Evolutionary conservation across 1,140 invertebrate genomes (phyloP).

Genomic region (Anthonomus grandis): DNA sequence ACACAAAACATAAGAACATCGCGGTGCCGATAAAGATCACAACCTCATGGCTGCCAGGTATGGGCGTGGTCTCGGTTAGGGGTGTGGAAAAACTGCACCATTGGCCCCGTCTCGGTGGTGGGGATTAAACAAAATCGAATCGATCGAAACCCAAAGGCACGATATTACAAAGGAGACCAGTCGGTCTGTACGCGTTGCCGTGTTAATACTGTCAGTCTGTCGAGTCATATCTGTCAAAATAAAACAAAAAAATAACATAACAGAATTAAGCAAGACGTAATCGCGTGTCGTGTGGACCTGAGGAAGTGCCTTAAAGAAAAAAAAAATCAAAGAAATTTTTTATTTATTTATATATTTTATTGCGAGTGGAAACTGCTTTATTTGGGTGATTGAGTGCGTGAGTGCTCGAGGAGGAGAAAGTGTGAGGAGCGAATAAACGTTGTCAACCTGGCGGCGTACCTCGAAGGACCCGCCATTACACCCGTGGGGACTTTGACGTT

Average conservation of each 20-base stretch:
- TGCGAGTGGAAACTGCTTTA: too few species aligned
- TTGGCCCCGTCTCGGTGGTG: conserved; percentile 21
- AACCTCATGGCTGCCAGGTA: conserved; percentile 46
- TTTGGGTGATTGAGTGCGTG: conserved; percentile 30
- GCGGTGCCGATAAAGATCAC: conserved; percentile 40
- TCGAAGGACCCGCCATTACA: conserved; percentile 47
- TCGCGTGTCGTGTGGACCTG: neutral
- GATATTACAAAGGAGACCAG: conserved; percentile 24
- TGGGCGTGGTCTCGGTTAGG: conserved; percentile 29
- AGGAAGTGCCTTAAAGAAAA: too few species aligned
- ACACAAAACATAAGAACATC: conserved; percentile 33
- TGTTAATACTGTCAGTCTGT: conserved; percentile 20
- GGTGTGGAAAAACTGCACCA: conserved; percentile 25
- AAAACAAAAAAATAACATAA: neutral
- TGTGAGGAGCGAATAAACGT: too few species aligned
- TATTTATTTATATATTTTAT: too few species aligned
- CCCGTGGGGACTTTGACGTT: conserved; percentile 48
- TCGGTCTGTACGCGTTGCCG: conserved; percentile 25
- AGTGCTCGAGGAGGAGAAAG: conserved; percentile 34
- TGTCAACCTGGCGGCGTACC: conserved; percentile 47
- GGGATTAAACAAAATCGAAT: conserved; percentile 30
- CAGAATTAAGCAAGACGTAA: too few species aligned
- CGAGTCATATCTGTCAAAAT: conserved; percentile 11
- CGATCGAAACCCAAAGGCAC: conserved; percentile 30
- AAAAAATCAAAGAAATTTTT: too few species aligned